These are phyloP conservation scores for Phataginus tricuspis DNA, from an alignment of 2,797 vertebrate species.

Conservation along the genomic window DNA sequence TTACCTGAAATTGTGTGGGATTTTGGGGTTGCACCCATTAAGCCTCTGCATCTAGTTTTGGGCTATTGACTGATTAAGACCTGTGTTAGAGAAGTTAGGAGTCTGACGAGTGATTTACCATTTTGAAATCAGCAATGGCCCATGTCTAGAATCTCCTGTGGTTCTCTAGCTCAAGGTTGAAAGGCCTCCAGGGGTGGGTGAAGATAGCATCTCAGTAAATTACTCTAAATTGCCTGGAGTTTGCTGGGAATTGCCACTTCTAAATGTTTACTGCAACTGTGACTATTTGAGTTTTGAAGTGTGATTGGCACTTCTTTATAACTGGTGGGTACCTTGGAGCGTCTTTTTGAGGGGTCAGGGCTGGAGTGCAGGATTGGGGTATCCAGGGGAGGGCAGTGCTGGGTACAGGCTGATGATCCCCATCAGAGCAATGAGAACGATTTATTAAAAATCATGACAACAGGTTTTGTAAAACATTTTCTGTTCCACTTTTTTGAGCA, in stretches of 20 bases:
- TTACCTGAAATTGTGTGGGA: not conserved
- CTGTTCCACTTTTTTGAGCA: not conserved
- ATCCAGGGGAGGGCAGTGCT: not conserved
- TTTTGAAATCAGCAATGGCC: not conserved
- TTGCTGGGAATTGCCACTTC: slow-evolving; percentile 80
- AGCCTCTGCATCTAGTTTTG: not conserved
- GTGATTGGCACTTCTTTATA: slow-evolving; percentile 75
- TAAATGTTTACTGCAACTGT: slow-evolving; percentile 56
- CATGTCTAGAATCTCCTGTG: not conserved
- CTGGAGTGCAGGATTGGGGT: not conserved
- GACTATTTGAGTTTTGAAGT: slow-evolving; percentile 77
- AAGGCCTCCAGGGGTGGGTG: not conserved
- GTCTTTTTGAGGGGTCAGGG: not conserved
- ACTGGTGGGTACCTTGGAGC: slow-evolving; percentile 64
- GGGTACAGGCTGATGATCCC: not conserved
- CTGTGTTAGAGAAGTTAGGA: not conserved
- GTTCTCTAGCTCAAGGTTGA: not conserved
- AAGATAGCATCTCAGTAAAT: slow-evolving; percentile 64
- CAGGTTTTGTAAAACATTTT: not conserved
- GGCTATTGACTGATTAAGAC: not conserved
- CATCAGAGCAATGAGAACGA: not conserved
- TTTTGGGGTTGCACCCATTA: not conserved
- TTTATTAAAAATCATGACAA: not conserved
- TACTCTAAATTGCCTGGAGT: slow-evolving; percentile 76
- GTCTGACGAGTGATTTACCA: not conserved